A percentile compares a stretch with the other conserved stretches of the same genome.
phyloP scores from a whole-genome alignment of 2,113 vertebrate genomes.

The Toxotes chatareus region DNA sequence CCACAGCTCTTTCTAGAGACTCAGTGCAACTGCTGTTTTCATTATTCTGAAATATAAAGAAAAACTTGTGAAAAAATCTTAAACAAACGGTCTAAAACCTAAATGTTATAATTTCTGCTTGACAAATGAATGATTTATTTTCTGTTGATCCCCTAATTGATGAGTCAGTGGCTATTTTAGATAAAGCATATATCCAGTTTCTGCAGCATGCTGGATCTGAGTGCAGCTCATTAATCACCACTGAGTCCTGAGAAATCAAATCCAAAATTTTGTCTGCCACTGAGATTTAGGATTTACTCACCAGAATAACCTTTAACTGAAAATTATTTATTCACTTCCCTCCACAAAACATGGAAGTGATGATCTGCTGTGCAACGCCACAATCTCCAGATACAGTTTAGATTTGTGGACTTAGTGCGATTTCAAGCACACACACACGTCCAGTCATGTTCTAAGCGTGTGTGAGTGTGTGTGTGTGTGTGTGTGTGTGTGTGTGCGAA shows the following conservation, averaged over 20 bases:
- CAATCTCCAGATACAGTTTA: conserved; percentile 19
- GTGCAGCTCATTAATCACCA: not conserved
- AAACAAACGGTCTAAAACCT: too few species aligned
- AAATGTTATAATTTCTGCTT: not conserved
- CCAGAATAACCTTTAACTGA: not conserved
- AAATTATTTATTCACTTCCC: conserved; percentile 12
- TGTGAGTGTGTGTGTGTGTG: too few species aligned
- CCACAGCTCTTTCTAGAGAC: too few species aligned
- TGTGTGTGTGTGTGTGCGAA: not conserved
- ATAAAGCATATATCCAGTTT: not conserved
- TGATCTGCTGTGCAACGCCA: not conserved
- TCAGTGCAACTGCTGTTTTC: not conserved
- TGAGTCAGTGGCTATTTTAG: not conserved
- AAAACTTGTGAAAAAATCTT: too few species aligned
- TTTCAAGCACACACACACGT: conserved; percentile 21
- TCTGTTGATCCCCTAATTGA: not conserved
- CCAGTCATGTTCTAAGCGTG: not conserved
- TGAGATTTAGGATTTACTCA: not conserved
- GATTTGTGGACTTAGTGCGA: conserved; percentile 19
- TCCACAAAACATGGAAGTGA: not conserved
- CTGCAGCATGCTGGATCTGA: not conserved
- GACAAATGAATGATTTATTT: not conserved
- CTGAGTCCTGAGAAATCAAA: not conserved
- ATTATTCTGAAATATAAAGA: not conserved
- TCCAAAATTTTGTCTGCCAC: not conserved